Conservation (phyloP, 1,140 invertebrate species). For the Drosophila neocordata region DNA sequence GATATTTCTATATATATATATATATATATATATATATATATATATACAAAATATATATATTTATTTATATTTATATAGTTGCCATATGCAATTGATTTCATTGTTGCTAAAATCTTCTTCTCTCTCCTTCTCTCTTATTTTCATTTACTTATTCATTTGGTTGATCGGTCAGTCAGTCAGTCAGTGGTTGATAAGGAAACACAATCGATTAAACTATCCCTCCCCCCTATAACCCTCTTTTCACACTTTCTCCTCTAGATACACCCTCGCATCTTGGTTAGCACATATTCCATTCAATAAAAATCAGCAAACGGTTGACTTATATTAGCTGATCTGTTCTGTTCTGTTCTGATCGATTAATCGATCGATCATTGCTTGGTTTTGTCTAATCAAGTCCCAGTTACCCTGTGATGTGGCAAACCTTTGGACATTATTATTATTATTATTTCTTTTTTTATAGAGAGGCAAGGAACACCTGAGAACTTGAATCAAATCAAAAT, state of each 20-base stretch:
- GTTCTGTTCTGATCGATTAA: background rate
- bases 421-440: background rate
- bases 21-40: too few species aligned
- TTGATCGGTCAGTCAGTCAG: background rate
- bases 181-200: background rate
- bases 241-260: too few species aligned
- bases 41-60: too few species aligned
- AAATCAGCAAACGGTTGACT: conserved; percentile 2
- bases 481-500: background rate
- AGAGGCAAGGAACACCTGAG: background rate
- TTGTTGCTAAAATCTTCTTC: conserved; percentile 4
- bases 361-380: background rate
- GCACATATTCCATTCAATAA: conserved; percentile 1
- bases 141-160: background rate
- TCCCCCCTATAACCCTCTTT: too few species aligned
- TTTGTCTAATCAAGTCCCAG: background rate
- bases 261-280: background rate
- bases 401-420: conserved; percentile 1
- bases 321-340: background rate
- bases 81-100: conserved; percentile 10
- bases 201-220: too few species aligned
- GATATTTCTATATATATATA: too few species aligned
- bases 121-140: too few species aligned
- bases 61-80: conserved; percentile 8
- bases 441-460: too few species aligned